Evolutionary conservation across 2,888 invertebrate genomes (phyloP).

Genomic region (Nycteola revayana): DNA sequence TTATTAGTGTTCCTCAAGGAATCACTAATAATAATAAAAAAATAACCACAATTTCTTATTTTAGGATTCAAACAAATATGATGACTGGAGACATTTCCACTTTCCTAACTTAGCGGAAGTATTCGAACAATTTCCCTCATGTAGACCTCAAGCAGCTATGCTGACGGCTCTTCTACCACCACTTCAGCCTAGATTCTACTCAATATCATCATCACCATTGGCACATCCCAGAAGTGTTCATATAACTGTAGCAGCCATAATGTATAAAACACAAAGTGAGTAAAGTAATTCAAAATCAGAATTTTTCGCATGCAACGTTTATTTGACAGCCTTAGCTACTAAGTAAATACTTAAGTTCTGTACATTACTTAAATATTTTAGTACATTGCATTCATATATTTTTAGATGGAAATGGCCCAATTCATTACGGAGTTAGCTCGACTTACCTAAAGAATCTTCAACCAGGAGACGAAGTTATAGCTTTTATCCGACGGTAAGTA

Average conservation of each 20-base stretch:
- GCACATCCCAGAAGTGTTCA: slow-evolving; percentile 90
- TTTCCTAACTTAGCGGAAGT: slow-evolving; percentile 94
- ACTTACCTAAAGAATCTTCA: slow-evolving; percentile 90
- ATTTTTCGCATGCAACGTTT: too few relatives aligned
- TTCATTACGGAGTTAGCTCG: slow-evolving; percentile 96
- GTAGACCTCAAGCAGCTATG: slow-evolving; percentile 90
- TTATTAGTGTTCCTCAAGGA: too few relatives aligned
- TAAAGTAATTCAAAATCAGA: too few relatives aligned
- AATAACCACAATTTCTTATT: too few relatives aligned
- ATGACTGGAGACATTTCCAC: slow-evolving; percentile 95
- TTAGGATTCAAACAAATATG: slow-evolving; percentile 92
- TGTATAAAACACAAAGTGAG: slow-evolving; percentile 90
- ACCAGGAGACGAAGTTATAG: slow-evolving; percentile 84
- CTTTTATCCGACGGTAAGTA: slow-evolving; percentile 90
- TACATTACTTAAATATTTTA: too few relatives aligned
- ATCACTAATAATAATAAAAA: too few relatives aligned
- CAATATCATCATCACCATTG: slow-evolving; percentile 93
- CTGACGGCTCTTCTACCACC: slow-evolving; percentile 91
- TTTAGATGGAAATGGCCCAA: slow-evolving; percentile 88
- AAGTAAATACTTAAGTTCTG: too few relatives aligned
- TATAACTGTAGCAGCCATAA: slow-evolving; percentile 94
- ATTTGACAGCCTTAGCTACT: too few relatives aligned
- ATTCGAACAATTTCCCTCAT: slow-evolving; percentile 92
- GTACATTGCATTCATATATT: too few relatives aligned
- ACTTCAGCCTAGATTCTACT: slow-evolving; percentile 95